Evolutionary conservation across 1,140 invertebrate species (phyloP), one percentile per base, ranked within the genome.

Genomic region (Trichomalopsis sarcophagae): DNA sequence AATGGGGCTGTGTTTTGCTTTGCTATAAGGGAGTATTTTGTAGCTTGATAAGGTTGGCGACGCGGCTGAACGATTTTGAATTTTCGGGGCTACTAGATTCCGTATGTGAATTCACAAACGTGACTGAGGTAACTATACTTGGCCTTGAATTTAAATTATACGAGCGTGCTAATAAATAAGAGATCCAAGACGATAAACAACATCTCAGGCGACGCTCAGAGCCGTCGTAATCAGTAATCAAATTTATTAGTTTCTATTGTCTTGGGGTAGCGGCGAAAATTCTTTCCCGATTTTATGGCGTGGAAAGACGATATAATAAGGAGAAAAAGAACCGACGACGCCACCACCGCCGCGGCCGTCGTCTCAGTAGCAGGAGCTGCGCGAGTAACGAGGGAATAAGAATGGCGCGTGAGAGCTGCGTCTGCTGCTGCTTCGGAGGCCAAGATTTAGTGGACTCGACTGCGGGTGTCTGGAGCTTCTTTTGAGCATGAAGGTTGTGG

Each of bases 201-300:
- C 69, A 23, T 55, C 50, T 62, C 21, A 11, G 68, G 17, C 75
- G 66, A 50, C 2, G 13, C 66, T 23, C 11, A 33, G 23, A 71
- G 89, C 88, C 88, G 87, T 87, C 86, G 89, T 93, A 93, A 93
- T 93, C 92, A 92, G 92, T 92, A 93, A 93, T 93, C 91, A 93
- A 93, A 93, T 93, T 93, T 93, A 93, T 93, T 93, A 92, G 92
- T 92, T 93, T 93, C 92, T 93, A 93, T 93, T 93, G 92, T 93
- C 92, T 93, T 91, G 90, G 91, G 90, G 89, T 62, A 89, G 90
- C 89, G 87, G 88, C 82, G 89, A 92, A 92, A 86, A 93, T 93
- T 93, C 92, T 93, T 93, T 93, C 92, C 90, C 92, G 91, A 93
- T 92, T 93, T 93, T 93, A 93, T 93, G 92, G 92, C 87, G 92